A percentile compares a stretch with the other conserved stretches of the same genome.
phyloP scores from a whole-genome alignment of 1,140 invertebrate species.

The Hydropsyche tenuis region DNA sequence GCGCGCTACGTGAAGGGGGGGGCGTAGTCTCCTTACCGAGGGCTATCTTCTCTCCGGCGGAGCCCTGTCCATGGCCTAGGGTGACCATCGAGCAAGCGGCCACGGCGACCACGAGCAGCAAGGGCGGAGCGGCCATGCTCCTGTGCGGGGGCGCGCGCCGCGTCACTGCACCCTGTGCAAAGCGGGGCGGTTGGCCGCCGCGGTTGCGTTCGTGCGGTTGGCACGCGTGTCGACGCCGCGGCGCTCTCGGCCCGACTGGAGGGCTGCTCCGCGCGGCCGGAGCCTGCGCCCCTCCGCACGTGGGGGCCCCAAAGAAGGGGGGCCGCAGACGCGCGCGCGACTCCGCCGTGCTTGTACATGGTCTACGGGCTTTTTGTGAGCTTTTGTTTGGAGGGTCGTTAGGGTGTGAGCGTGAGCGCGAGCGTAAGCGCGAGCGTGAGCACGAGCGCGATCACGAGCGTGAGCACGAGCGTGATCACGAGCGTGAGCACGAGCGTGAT shows the following conservation, averaged over 20 bases:
- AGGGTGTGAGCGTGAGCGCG: too few relatives aligned
- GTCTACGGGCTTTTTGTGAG: too few relatives aligned
- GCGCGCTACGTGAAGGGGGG: background rate
- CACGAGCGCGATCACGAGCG: too few relatives aligned
- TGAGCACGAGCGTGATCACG: too few relatives aligned
- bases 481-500: too few relatives aligned
- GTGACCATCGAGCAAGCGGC: slow-evolving; percentile 38
- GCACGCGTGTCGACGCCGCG: slow-evolving; percentile 19
- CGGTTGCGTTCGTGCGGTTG: too few relatives aligned
- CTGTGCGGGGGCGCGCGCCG: background rate
- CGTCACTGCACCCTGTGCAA: background rate
- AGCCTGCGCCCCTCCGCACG: background rate
- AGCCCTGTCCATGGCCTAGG: slow-evolving; percentile 41
- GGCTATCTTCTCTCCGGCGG: slow-evolving; percentile 45
- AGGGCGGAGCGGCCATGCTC: slow-evolving; percentile 40
- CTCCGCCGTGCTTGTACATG: too few relatives aligned
- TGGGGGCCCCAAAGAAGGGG: background rate
- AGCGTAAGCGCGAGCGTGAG: too few relatives aligned
- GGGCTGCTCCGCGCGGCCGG: slow-evolving; percentile 8
- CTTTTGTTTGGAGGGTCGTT: too few relatives aligned
- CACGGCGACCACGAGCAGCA: slow-evolving; percentile 27
- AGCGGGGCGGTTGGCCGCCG: background rate
- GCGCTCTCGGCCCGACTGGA: slow-evolving; percentile 35
- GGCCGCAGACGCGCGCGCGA: background rate
- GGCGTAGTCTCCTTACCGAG: slow-evolving; percentile 41